Conservation (phyloP, 2,888 invertebrate genomes). For the Himalopsyche anomala region DNA sequence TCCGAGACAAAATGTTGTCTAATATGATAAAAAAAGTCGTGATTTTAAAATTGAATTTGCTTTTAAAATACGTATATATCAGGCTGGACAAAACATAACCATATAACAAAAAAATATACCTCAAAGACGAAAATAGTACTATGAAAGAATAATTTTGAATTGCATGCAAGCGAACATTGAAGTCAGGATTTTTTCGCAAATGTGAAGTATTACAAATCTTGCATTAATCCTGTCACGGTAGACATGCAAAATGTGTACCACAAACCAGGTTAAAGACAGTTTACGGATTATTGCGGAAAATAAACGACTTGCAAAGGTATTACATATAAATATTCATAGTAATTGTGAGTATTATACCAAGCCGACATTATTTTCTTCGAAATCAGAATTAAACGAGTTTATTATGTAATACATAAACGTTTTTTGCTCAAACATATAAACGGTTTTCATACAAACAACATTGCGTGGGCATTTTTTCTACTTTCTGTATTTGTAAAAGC, state of each 20-base stretch:
- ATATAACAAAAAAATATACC: too few species aligned
- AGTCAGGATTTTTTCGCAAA: too few species aligned
- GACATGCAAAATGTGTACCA: neutral
- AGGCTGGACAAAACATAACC: too few species aligned
- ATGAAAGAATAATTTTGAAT: too few species aligned
- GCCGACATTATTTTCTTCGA: conserved; percentile 28
- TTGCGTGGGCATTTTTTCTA: neutral
- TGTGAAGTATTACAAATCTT: too few species aligned
- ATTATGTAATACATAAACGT: conserved; percentile 20
- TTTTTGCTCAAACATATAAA: conserved; percentile 19
- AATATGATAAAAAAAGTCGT: too few species aligned
- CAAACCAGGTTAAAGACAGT: conserved; percentile 15
- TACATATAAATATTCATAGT: conserved; percentile 28
- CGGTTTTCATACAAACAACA: conserved; percentile 15
- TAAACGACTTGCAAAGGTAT: neutral
- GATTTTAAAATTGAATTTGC: too few species aligned
- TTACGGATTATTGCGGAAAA: conserved; percentile 26
- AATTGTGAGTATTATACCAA: neutral
- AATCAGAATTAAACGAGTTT: conserved; percentile 39
- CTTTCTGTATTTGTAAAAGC: conserved; percentile 37
- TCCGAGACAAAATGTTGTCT: too few species aligned
- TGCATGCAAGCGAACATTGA: too few species aligned
- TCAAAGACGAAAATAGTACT: too few species aligned
- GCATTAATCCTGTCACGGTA: neutral
- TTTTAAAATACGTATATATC: too few species aligned